These are phyloP conservation scores for Halcyon smyrnensis DNA, from an alignment of 2,797 vertebrate species.

Conservation along the genomic window DNA sequence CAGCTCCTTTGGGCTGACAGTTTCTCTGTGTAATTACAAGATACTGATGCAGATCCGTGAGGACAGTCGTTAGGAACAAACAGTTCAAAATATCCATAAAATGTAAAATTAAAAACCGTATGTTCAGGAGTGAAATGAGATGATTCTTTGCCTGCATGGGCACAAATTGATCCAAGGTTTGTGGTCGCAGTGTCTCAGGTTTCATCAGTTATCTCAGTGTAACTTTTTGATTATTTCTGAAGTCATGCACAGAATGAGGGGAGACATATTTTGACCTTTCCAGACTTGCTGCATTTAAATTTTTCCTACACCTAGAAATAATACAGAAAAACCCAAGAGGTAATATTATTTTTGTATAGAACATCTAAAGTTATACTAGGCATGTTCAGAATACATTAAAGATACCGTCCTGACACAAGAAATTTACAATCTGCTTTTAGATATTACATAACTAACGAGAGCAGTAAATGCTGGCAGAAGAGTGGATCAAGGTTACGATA, in stretches of 20 bases:
- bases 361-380: not conserved
- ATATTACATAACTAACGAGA: slow-evolving; percentile 40
- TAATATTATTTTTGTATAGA: slow-evolving; percentile 45
- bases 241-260: slow-evolving; percentile 26
- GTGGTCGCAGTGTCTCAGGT: not conserved
- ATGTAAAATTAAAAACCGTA: slow-evolving; percentile 10
- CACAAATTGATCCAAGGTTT: slow-evolving; percentile 42
- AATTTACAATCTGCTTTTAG: slow-evolving; percentile 27
- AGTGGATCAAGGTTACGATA: slow-evolving; percentile 6
- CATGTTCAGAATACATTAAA: slow-evolving; percentile 47
- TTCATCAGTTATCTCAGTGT: not conserved
- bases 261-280: slow-evolving; percentile 36
- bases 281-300: slow-evolving; percentile 36
- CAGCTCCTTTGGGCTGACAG: not conserved
- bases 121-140: slow-evolving; percentile 37
- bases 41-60: not conserved
- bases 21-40: not conserved
- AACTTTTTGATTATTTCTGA: slow-evolving; percentile 53
- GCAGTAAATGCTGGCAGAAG: slow-evolving; percentile 37
- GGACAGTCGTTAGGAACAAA: not conserved
- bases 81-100: slow-evolving; percentile 29
- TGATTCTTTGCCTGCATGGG: not conserved
- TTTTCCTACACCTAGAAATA: slow-evolving; percentile 27
- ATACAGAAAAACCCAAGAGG: slow-evolving; percentile 27
- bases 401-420: not conserved